Evolutionary conservation across 2,888 invertebrate genomes (phyloP).

Genomic region (Chironomus riparius): DNA sequence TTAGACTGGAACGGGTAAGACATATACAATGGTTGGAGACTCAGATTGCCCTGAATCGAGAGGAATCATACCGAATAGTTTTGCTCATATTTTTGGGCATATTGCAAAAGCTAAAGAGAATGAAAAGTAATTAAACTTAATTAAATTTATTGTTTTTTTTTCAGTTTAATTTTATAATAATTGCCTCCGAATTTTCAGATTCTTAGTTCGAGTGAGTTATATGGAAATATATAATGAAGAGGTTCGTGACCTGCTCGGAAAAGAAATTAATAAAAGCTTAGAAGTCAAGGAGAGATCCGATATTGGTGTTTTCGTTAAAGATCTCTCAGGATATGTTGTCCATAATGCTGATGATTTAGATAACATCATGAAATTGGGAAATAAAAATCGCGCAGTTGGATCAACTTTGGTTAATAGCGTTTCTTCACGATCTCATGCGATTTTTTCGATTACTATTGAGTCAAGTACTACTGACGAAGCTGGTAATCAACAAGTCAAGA

Average conservation of each 20-base stretch:
- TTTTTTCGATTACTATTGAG: constrained; percentile 96
- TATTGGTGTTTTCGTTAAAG: constrained; percentile 81
- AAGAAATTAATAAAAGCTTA: constrained; percentile 73
- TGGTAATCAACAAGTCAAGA: constrained; percentile 71
- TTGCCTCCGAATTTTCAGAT: constrained; percentile 47
- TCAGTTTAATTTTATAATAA: constrained; percentile 19
- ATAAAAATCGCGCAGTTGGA: constrained; percentile 84
- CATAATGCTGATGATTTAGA: constrained; percentile 94
- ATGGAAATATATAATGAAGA: constrained; percentile 99
- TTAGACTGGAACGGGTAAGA: constrained; percentile 77
- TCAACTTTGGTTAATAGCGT: constrained; percentile 97
- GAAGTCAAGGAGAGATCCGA: constrained; percentile 78
- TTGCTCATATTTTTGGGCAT: constrained; percentile 96
- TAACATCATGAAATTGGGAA: constrained; percentile 90
- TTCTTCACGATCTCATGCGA: constrained; percentile 94
- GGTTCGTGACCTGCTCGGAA: constrained; percentile 86
- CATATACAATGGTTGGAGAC: constrained; percentile 95
- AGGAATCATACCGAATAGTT: constrained; percentile 97
- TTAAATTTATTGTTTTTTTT: not conserved
- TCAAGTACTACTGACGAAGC: constrained; percentile 81
- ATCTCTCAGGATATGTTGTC: constrained; percentile 94
- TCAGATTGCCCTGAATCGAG: constrained; percentile 77
- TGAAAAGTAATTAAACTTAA: constrained; percentile 57
- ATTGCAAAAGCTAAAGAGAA: constrained; percentile 89
- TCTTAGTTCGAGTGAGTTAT: constrained; percentile 94